Conservation (phyloP, 2,113 vertebrate species). For the Spea bombifrons region DNA sequence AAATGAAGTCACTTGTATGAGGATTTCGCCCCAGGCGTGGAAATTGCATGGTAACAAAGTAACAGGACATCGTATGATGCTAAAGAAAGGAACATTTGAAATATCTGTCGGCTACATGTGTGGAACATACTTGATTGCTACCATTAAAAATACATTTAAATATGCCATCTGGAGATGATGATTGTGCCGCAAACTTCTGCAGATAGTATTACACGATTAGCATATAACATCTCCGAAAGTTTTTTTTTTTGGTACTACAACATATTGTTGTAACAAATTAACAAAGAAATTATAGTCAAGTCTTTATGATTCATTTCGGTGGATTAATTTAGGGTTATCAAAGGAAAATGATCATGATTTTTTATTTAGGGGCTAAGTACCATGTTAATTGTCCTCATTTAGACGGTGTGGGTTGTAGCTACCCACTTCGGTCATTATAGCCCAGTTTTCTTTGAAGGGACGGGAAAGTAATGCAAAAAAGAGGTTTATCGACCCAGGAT, state of each 20-base stretch:
- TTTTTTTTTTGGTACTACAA: not conserved
- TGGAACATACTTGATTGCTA: constrained; percentile 28
- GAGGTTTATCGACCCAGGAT: too few species aligned
- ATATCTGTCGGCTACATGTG: constrained; percentile 21
- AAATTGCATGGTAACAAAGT: not conserved
- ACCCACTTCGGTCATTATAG: too few species aligned
- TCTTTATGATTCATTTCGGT: not conserved
- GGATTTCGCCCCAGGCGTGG: constrained; percentile 7
- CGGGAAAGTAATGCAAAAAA: too few species aligned
- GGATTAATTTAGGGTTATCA: not conserved
- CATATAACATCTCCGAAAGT: constrained; percentile 25
- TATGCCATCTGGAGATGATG: constrained; percentile 35
- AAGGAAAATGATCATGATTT: too few species aligned
- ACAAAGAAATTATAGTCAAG: not conserved
- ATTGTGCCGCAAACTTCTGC: constrained; percentile 21
- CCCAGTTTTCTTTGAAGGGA: too few species aligned
- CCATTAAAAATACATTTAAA: constrained; percentile 33
- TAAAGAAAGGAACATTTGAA: not conserved
- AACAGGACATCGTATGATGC: not conserved
- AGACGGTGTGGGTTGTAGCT: too few species aligned
- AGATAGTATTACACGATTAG: constrained; percentile 9
- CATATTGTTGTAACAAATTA: constrained; percentile 12
- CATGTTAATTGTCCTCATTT: too few species aligned
- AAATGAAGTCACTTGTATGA: not conserved
- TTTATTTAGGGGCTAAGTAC: too few species aligned